Evolutionary conservation across 2,113 vertebrate genomes (phyloP), one percentile per base, ranked within the genome.

Genomic region (Hippocampus comes): DNA sequence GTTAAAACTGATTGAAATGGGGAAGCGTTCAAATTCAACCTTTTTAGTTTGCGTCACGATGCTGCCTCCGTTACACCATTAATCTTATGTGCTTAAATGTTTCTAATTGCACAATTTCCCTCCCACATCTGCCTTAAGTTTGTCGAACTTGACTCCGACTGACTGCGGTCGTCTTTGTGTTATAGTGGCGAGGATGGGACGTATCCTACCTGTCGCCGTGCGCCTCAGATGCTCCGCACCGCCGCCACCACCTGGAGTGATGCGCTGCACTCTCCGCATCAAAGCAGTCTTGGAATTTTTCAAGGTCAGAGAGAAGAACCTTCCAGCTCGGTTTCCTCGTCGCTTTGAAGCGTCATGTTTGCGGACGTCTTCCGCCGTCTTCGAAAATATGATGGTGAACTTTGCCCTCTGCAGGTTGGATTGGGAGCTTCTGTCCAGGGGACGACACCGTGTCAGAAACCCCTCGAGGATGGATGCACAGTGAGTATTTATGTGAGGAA

Each of bases 201-300:
- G 23, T 12, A 11, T 9, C 79, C 21, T 65, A 87, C 84, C 85
- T 77, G 78, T 78, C 73, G 66, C 70, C 9, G 75, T 61, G 75
- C 72, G 59, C 30, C 49, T 67, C 66, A 38, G 68, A 57, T 80
- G 64, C 65, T 78, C 63, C 21, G 23, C 21, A 2, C 49, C 78
- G 11, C 67, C 14, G 2, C 49, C 78, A 11, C 68, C 60, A 23
- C 61, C 67, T 17, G 70, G 43, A 23, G 57, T 41, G 67, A 25
- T 64, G 80, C 63, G 70, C 48, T 56, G 75, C 73, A 70, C 67
- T 59, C 1, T 8, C 12, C 0, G 25, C 23, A 11, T 57, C 55
- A 30, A 12, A 10, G 27, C 34, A 38, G 1, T 63, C 46, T 57
- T 67, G 70, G 51, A 74, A 23, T 56, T 67, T 14, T 12, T 48